Evolutionary conservation across 2,113 vertebrate genomes (phyloP).

Genomic region (Mungos mungo): DNA sequence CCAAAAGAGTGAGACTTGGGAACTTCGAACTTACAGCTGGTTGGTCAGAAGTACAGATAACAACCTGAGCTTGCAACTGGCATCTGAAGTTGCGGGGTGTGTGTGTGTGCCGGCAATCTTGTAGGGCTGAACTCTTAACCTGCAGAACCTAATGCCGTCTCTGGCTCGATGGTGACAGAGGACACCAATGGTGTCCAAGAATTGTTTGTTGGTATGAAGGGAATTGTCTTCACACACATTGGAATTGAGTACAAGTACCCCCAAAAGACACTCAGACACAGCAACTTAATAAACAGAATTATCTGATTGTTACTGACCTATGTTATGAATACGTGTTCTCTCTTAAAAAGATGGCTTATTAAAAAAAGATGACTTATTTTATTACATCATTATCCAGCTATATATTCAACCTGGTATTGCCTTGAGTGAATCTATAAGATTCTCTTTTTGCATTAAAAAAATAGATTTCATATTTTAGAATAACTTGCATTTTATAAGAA

Average conservation of each 20-base stretch:
- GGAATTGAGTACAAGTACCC: not conserved
- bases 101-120: not conserved
- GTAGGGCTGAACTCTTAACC: not conserved
- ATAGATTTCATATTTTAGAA: not conserved
- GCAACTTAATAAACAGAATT: not conserved
- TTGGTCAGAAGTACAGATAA: not conserved
- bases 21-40: not conserved
- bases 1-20: not conserved
- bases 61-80: not conserved
- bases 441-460: not conserved
- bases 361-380: not conserved
- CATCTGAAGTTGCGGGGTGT: not conserved
- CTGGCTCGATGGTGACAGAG: not conserved
- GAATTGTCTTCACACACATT: not conserved
- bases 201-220: not conserved
- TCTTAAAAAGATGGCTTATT: not conserved
- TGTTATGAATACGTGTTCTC: not conserved
- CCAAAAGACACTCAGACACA: not conserved
- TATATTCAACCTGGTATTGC: not conserved
- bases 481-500: not conserved
- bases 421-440: not conserved
- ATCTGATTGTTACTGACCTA: not conserved
- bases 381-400: not conserved
- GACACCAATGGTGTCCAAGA: not conserved
- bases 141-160: not conserved